Percentiles rank a stretch among this genome's conserved stretches.
Evolutionary conservation across 2,888 invertebrate species (phyloP).

Genomic region (Lagria hirta): DNA sequence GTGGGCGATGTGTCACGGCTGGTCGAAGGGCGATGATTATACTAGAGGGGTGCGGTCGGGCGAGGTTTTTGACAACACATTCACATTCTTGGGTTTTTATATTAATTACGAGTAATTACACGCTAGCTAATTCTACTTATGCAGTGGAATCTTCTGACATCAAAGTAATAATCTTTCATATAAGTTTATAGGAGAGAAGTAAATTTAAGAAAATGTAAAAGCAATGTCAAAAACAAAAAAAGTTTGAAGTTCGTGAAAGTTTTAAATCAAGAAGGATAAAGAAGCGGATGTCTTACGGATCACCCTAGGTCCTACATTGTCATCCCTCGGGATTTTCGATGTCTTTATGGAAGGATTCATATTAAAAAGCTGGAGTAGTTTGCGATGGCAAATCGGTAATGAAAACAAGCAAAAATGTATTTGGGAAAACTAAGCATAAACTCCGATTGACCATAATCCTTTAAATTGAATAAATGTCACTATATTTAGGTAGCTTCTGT

Average conservation of each 20-base stretch:
- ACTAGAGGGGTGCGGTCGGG: constrained; percentile 16
- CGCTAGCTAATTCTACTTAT: too few species aligned
- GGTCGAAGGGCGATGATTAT: constrained; percentile 17
- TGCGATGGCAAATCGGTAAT: constrained; percentile 4
- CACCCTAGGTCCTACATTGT: constrained; percentile 13
- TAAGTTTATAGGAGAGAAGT: too few species aligned
- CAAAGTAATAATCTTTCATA: too few species aligned
- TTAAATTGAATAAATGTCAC: too few species aligned
- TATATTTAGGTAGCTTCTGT: too few species aligned
- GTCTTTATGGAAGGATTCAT: constrained; percentile 11
- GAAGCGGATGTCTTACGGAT: constrained; percentile 12
- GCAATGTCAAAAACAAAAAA: constrained; percentile 11
- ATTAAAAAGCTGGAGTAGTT: constrained; percentile 6
- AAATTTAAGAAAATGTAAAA: too few species aligned
- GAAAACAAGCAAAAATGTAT: too few species aligned
- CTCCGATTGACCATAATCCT: too few species aligned
- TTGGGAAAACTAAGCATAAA: too few species aligned
- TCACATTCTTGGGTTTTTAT: constrained; percentile 10
- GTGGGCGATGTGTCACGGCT: constrained; percentile 21
- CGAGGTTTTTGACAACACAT: constrained; percentile 11
- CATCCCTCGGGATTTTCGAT: constrained; percentile 10
- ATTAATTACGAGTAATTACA: too few species aligned
- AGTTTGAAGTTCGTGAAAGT: constrained; percentile 13
- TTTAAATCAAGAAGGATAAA: constrained; percentile 20
- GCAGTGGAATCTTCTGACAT: too few species aligned